Evolutionary conservation across 2,888 invertebrate species (phyloP), one percentile per base, ranked within the genome.

Genomic region (Tenthredo mesomela): DNA sequence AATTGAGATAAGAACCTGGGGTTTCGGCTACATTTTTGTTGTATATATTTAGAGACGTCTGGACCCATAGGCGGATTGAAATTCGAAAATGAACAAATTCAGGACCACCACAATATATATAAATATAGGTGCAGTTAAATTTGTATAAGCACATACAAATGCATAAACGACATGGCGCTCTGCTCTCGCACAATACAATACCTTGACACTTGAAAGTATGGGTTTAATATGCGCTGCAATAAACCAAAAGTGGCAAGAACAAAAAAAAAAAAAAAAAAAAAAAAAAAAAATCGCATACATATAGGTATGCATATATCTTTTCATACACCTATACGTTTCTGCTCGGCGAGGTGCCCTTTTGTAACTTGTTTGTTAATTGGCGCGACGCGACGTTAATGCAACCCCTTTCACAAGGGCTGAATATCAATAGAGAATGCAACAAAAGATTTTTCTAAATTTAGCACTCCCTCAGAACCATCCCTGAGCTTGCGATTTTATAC

Each of bases 401-500:
- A 54, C 25, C 40, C 40, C 61, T 61, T 9, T 80, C 40, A 54
- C 47, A 2, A 77, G 29, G 4, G n/a, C 10, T 40, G 37, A 21
- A 40, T 61, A 61, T 58, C 58, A 29, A 77, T 54, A 54, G 29
- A 77, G 21, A 77, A 77, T 77, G 77, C 54, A 80, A 80, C 61
- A 61, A 80, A 61, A 80, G 61, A 25, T 58, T 37, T 80, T 61
- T 21, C 80, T 77, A 25, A 77, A 77, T 77, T 77, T 50, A 54
- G 77, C 50, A 77, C 77, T 29, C 77, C 33, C 77, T 12, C 15
- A 77, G 7, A 15, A 77, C 50, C 77, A 29, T 50, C 33, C 0
- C 33, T 25, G 29, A 25, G 7, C 18, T 3, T 47, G 15, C 29
- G 54, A 29, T 6, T 50, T 29, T 18, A 54, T 29, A 25, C 54